phyloP scores from a whole-genome alignment of 2,113 vertebrate species.

The Carassius auratus region DNA sequence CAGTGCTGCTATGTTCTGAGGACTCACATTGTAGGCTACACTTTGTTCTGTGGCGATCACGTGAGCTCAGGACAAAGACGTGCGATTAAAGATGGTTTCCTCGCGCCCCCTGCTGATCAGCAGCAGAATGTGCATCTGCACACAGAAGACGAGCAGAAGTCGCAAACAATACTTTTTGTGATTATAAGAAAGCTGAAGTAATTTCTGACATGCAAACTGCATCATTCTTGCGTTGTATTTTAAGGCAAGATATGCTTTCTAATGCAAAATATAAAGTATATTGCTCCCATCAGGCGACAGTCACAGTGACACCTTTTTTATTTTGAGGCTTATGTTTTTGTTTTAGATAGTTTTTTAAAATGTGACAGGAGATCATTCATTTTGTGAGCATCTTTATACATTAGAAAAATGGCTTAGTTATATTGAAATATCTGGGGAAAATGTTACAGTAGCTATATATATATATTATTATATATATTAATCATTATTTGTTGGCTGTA shows the following conservation, averaged over 20 bases:
- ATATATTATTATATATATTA: too few relatives aligned
- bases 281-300: neutral
- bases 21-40: neutral
- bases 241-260: neutral
- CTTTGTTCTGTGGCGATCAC: constrained; percentile 41
- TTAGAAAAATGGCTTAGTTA: too few relatives aligned
- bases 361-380: neutral
- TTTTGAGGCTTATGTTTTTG: neutral
- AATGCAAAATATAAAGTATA: neutral
- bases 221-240: neutral
- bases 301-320: neutral
- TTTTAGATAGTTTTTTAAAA: neutral
- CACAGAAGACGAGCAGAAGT: neutral
- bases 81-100: constrained; percentile 10
- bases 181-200: neutral
- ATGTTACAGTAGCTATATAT: too few relatives aligned
- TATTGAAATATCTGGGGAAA: too few relatives aligned
- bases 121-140: neutral
- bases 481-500: neutral
- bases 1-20: neutral
- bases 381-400: neutral
- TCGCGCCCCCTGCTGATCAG: constrained; percentile 61
- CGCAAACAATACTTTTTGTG: neutral
- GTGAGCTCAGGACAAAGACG: constrained; percentile 52
- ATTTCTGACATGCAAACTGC: neutral